Conservation (phyloP, 2,797 vertebrate genomes). For the Sarcoramphus papa region DNA sequence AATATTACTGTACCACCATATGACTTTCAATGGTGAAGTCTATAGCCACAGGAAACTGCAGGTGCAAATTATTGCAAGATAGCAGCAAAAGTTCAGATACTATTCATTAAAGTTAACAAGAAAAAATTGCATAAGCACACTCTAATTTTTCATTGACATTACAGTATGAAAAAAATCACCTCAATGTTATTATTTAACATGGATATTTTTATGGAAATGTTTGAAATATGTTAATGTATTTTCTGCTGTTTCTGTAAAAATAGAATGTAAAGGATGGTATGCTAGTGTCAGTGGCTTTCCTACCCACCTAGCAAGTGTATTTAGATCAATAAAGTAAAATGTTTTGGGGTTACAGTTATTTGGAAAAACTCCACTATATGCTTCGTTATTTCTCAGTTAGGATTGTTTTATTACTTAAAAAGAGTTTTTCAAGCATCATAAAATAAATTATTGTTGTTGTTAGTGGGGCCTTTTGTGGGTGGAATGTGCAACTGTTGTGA, state of each 20-base stretch:
- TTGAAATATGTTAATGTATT: not conserved
- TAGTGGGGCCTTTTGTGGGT: not conserved
- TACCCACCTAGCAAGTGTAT: not conserved
- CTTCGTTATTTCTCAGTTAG: slow-evolving; percentile 22
- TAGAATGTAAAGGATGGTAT: not conserved
- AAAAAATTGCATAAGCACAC: not conserved
- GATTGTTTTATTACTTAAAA: not conserved
- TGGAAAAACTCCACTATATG: not conserved
- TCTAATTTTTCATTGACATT: not conserved
- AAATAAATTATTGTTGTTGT: not conserved
- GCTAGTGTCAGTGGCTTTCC: not conserved
- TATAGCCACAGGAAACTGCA: not conserved
- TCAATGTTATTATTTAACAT: not conserved
- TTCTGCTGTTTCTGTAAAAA: not conserved
- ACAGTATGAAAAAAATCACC: not conserved
- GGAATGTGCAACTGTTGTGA: not conserved
- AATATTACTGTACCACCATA: not conserved
- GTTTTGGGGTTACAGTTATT: not conserved
- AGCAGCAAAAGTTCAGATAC: not conserved
- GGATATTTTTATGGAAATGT: not conserved
- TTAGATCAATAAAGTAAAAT: not conserved
- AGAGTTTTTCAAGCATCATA: not conserved
- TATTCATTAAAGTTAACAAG: not conserved
- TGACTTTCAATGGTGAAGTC: not conserved
- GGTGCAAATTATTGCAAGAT: not conserved